Evolutionary conservation across 2,797 vertebrate species (phyloP).

Genomic region (Lycodopsis pacificus): DNA sequence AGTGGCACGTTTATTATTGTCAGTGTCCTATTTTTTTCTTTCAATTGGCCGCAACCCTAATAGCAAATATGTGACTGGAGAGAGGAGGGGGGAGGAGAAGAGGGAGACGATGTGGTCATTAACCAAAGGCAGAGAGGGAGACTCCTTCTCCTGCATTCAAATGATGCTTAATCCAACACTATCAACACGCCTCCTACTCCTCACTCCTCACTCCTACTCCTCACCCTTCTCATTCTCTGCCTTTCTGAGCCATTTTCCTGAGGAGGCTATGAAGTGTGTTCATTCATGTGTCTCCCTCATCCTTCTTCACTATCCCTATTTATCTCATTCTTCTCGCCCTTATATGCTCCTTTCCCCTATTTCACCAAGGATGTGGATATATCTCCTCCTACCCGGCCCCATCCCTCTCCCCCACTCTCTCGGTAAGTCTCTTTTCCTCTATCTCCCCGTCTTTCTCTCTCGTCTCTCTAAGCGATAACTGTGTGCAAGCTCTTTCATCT

Average conservation of each 20-base stretch:
- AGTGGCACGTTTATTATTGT: slow-evolving; percentile 47
- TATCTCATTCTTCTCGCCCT: slow-evolving; percentile 54
- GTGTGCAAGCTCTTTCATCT: slow-evolving; percentile 72
- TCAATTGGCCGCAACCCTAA: slow-evolving; percentile 17
- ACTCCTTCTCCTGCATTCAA: slow-evolving; percentile 73
- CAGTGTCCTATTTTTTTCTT: slow-evolving; percentile 26
- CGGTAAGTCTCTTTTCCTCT: slow-evolving; percentile 56
- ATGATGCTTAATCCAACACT: slow-evolving; percentile 67
- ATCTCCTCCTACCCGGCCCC: slow-evolving; percentile 54
- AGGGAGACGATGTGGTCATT: slow-evolving; percentile 66
- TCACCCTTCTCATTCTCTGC: slow-evolving; percentile 43
- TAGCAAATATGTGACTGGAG: slow-evolving; percentile 42
- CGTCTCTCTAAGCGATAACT: slow-evolving; percentile 75
- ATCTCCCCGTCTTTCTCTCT: slow-evolving; percentile 61
- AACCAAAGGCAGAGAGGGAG: slow-evolving; percentile 63
- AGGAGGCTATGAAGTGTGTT: slow-evolving; percentile 51
- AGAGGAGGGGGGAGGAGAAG: slow-evolving; percentile 22
- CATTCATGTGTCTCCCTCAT: slow-evolving; percentile 68
- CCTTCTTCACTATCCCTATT: slow-evolving; percentile 57
- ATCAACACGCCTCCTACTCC: slow-evolving; percentile 56
- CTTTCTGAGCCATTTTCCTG: slow-evolving; percentile 48
- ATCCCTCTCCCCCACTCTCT: slow-evolving; percentile 28
- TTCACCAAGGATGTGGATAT: slow-evolving; percentile 74
- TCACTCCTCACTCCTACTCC: slow-evolving; percentile 52
- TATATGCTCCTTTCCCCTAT: slow-evolving; percentile 56